Evolutionary conservation across 2,888 invertebrate species (phyloP).

Genomic region (Dynastes maya): DNA sequence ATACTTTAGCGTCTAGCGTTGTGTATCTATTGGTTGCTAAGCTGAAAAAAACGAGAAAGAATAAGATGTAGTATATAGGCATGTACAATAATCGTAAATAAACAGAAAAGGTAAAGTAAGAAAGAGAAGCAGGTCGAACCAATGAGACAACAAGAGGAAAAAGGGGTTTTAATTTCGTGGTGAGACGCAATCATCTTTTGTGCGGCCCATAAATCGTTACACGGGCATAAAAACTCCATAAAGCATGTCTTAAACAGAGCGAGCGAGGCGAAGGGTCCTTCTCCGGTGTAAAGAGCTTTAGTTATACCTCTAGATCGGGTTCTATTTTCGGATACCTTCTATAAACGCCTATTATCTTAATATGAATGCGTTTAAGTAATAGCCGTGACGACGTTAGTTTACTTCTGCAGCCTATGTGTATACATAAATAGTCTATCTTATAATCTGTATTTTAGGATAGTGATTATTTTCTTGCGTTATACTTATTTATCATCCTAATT

Average conservation of each 20-base stretch:
- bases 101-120: not conserved
- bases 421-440: too few species aligned
- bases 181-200: conserved; percentile 51
- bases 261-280: too few species aligned
- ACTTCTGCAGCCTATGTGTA: too few species aligned
- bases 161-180: conserved; percentile 52
- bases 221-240: conserved; percentile 50
- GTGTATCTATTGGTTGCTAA: not conserved
- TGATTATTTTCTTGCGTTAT: too few species aligned
- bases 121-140: conserved; percentile 1
- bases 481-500: too few species aligned
- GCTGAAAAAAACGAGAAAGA: conserved; percentile 4
- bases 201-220: conserved; percentile 50
- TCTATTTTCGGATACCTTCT: conserved; percentile 59
- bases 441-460: too few species aligned
- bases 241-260: conserved; percentile 48
- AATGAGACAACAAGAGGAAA: conserved; percentile 26
- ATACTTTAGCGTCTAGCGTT: not conserved
- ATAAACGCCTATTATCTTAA: conserved; percentile 52
- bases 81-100: not conserved
- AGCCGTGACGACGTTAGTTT: too few species aligned
- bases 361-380: too few species aligned
- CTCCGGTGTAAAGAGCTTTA: conserved; percentile 44
- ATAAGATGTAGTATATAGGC: not conserved
- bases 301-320: conserved; percentile 49